Percentiles rank a stretch among this genome's conserved stretches.
Evolutionary conservation across 2,113 vertebrate species (phyloP).

Genomic region (Girardinichthys multiradiatus): DNA sequence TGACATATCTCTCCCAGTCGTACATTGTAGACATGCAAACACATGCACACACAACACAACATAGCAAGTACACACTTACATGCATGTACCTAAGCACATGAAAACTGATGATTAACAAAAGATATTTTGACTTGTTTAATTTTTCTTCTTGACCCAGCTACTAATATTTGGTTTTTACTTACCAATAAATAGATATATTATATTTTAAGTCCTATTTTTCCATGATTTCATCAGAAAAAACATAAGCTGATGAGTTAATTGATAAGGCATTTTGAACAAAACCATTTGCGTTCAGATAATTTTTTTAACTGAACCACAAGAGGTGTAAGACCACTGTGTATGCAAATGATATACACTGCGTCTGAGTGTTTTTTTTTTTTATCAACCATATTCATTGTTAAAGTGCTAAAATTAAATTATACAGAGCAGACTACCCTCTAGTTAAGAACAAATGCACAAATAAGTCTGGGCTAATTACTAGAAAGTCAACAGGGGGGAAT

Average conservation of each 20-base stretch:
- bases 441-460: constrained; percentile 30
- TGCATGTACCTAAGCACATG: not conserved
- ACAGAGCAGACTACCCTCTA: constrained; percentile 32
- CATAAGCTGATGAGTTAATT: constrained; percentile 25
- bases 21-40: constrained; percentile 50
- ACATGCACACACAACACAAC: constrained; percentile 47
- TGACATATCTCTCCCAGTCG: constrained; percentile 19
- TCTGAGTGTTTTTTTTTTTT: constrained; percentile 16
- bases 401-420: constrained; percentile 63
- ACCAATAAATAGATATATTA: constrained; percentile 13
- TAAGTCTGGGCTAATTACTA: constrained; percentile 2
- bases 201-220: constrained; percentile 11
- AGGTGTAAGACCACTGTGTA: constrained; percentile 22
- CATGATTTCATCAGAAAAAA: not conserved
- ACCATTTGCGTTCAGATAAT: constrained; percentile 44
- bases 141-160: not conserved
- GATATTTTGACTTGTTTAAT: not conserved
- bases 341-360: constrained; percentile 19
- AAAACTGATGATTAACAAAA: constrained; percentile 55
- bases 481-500: constrained; percentile 20
- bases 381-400: constrained; percentile 39
- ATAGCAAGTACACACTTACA: constrained; percentile 8
- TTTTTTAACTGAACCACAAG: constrained; percentile 25
- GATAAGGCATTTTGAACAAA: constrained; percentile 66
- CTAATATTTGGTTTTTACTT: constrained; percentile 27